Percentiles rank a stretch among this genome's conserved stretches.
Evolutionary conservation across 2,888 invertebrate genomes (phyloP).

Genomic region (Halictus ligatus): DNA sequence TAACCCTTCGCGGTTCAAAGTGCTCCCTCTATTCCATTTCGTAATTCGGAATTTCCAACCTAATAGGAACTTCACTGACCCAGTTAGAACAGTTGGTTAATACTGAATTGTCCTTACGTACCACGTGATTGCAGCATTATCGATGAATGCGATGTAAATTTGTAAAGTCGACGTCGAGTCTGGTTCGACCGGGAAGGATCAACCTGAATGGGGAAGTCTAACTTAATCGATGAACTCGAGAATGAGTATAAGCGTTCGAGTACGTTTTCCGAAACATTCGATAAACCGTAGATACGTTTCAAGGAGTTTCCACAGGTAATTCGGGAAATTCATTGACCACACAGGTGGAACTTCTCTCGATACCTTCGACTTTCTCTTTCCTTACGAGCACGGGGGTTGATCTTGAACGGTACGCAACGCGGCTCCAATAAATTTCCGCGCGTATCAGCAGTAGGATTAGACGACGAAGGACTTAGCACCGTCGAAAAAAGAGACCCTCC

Average conservation of each 20-base stretch:
- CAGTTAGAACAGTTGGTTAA: background rate
- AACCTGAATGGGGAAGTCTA: too few species aligned
- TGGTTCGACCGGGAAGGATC: too few species aligned
- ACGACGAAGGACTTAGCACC: constrained; percentile 35
- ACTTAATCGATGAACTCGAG: background rate
- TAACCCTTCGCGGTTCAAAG: constrained; percentile 2
- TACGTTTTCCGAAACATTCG: background rate
- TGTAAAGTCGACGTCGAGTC: too few species aligned
- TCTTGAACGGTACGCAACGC: background rate
- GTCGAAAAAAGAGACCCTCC: constrained; percentile 53
- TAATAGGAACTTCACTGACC: constrained; percentile 1
- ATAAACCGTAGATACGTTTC: background rate
- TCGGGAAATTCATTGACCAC: background rate
- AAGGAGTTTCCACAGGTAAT: background rate
- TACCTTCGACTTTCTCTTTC: background rate
- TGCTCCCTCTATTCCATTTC: background rate
- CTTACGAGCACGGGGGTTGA: background rate
- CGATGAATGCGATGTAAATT: background rate
- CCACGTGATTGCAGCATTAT: background rate
- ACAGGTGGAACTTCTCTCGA: background rate
- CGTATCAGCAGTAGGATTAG: constrained; percentile 62
- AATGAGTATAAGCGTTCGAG: background rate
- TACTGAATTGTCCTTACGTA: background rate
- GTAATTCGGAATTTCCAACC: background rate
- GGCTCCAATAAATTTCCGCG: constrained; percentile 46